Evolutionary conservation across 2,797 vertebrate genomes (phyloP).

Genomic region (Gobio occitaniae): DNA sequence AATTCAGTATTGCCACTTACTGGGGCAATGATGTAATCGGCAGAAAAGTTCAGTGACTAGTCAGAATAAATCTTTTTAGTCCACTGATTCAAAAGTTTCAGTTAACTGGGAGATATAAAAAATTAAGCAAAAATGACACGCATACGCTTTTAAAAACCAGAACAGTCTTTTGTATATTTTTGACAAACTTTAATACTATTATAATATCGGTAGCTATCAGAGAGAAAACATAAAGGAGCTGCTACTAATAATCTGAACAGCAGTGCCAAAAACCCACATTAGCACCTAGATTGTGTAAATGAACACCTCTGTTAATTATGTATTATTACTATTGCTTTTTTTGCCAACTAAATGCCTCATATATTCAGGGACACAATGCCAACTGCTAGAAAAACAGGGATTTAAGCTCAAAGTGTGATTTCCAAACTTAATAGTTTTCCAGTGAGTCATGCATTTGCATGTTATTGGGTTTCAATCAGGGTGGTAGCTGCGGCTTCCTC

Average conservation of each 20-base stretch:
- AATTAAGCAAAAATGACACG: background rate
- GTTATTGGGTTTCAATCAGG: conserved; percentile 55
- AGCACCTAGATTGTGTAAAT: conserved; percentile 47
- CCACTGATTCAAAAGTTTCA: background rate
- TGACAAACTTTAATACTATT: background rate
- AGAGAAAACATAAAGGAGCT: conserved; percentile 14
- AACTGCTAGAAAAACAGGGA: conserved; percentile 43
- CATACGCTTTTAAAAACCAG: background rate
- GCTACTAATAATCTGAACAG: conserved; percentile 22
- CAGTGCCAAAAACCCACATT: conserved; percentile 40
- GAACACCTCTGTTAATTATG: conserved; percentile 50
- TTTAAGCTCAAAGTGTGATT: conserved; percentile 48
- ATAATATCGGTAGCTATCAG: conserved; percentile 16
- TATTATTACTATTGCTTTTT: conserved; percentile 45
- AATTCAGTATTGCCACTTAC: background rate
- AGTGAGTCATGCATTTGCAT: conserved; percentile 55
- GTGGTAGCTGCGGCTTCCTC: conserved; percentile 28
- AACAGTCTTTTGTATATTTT: background rate
- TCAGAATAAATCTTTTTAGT: background rate
- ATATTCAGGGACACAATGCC: conserved; percentile 47
- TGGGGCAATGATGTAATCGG: background rate
- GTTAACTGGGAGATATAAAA: background rate
- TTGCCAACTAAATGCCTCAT: conserved; percentile 49
- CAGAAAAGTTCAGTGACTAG: background rate
- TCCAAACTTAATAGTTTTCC: conserved; percentile 51